Evolutionary conservation across 2,888 invertebrate genomes (phyloP), one percentile per base, ranked within the genome.

Genomic region (Salticus scenicus): DNA sequence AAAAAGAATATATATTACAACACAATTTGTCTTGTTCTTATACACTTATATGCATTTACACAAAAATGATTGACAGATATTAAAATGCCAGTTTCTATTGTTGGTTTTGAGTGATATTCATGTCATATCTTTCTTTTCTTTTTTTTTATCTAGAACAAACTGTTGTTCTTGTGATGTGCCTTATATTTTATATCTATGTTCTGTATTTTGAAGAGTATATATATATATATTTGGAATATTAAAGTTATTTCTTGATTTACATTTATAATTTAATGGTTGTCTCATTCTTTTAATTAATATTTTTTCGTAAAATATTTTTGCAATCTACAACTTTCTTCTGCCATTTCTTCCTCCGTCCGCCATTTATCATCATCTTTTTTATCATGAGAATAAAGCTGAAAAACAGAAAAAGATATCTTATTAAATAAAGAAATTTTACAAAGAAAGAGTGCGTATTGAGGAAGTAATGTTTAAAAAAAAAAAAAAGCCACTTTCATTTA

Each of bases 341-440:
- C 91, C 94, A 95, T 95, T 88, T 95, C 94, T 83, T 93, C 91
- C 57, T 92, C 90, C 4, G 91, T 91, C 88, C 95, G 91, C 89
- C 91, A 90, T 41, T 82, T 64, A 8, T 84, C 74, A 20, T 89
- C 88, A 66, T 90, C 88, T 30, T 90, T 90, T 91, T 94, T 93
- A 89, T 95, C 95, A 90, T 95, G 95, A 87, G 93, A 93, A 1
- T 94, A 93, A 63, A 97, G 87, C 88, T 88, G 12, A 12, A 76
- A 72, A 42, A 28, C n/a, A n/a, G n/a, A n/a, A n/a, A n/a, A n/a
- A n/a, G n/a, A n/a, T n/a, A n/a, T n/a, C n/a, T 66, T 20, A n/a
- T n/a, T n/a, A n/a, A n/a, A n/a, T n/a, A n/a, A n/a, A n/a, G n/a
- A n/a, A 71, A 1, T 30, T 8, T 20, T 12, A n/a, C n/a, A n/a